phyloP scores from a whole-genome alignment of 2,113 vertebrate species.

The Pedetes capensis region DNA sequence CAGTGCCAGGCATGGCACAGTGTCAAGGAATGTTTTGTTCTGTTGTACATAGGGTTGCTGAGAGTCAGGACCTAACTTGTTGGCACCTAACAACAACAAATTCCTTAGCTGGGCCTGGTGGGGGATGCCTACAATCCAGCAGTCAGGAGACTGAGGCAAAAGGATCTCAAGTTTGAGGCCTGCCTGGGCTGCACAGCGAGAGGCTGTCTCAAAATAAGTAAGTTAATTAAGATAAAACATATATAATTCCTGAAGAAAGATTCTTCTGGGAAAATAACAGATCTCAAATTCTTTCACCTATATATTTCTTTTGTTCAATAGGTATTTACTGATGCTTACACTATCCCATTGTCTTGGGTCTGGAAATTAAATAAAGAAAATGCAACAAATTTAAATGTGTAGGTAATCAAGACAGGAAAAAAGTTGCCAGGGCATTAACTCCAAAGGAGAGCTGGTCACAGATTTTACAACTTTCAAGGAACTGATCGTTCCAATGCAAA shows the following conservation, averaged over 20 bases:
- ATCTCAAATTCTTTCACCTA: not conserved
- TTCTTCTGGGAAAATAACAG: not conserved
- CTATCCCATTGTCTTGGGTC: not conserved
- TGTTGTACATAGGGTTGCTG: no score
- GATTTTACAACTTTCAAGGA: not conserved
- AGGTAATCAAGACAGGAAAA: not conserved
- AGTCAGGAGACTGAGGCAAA: no score
- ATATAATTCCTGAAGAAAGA: not conserved
- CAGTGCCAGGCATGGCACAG: no score
- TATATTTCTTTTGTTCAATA: not conserved
- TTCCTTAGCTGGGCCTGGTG: no score
- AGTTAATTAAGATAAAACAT: no score
- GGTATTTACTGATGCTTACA: not conserved
- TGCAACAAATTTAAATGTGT: not conserved
- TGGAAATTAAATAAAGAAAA: constrained; percentile 36
- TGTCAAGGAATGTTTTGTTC: no score
- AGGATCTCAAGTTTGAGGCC: no score
- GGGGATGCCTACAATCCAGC: no score
- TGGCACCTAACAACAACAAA: no score
- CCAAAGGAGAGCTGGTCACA: not conserved
- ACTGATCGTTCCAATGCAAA: not conserved
- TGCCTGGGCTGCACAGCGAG: no score
- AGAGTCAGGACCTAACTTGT: no score
- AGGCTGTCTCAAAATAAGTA: no score
- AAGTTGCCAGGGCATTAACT: not conserved